Conservation (phyloP, 2,113 vertebrate genomes). For the Scatophagus argus region DNA sequence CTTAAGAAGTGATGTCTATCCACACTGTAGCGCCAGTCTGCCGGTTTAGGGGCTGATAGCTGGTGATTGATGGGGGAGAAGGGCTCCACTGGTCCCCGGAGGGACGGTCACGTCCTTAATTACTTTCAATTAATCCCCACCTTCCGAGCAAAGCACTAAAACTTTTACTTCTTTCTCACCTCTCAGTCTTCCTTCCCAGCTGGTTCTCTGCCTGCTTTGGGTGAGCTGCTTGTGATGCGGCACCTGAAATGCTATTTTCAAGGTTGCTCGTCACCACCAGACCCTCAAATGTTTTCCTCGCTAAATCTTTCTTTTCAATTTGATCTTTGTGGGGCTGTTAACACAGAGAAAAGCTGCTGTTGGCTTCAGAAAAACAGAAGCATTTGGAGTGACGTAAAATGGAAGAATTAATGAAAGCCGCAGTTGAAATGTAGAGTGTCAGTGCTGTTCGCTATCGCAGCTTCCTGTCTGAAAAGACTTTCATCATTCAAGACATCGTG, state of each 20-base stretch:
- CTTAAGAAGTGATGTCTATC: slow-evolving; percentile 62
- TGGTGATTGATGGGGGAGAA: slow-evolving; percentile 58
- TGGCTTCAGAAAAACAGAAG: neutral
- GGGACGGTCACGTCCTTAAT: slow-evolving; percentile 68
- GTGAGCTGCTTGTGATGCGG: neutral
- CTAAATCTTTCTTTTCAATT: slow-evolving; percentile 1
- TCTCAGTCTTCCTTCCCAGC: neutral
- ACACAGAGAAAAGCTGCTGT: neutral
- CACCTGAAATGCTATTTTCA: neutral
- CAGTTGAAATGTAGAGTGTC: slow-evolving; percentile 17
- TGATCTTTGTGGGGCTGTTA: neutral
- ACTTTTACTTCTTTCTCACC: slow-evolving; percentile 41
- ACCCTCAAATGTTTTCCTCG: neutral
- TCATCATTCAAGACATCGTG: slow-evolving; percentile 23
- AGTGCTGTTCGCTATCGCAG: slow-evolving; percentile 1
- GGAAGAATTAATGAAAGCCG: slow-evolving; percentile 38
- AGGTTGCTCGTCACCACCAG: slow-evolving; percentile 14
- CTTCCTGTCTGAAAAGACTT: slow-evolving; percentile 36
- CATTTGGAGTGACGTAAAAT: slow-evolving; percentile 26
- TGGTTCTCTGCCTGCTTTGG: neutral
- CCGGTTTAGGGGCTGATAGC: slow-evolving; percentile 44
- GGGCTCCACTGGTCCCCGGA: slow-evolving; percentile 34
- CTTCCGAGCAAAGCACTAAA: slow-evolving; percentile 44
- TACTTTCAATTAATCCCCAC: slow-evolving; percentile 72
- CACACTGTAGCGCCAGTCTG: slow-evolving; percentile 36